Evolutionary conservation across 2,797 vertebrate genomes (phyloP).

Genomic region (Rhabdomys pumilio): DNA sequence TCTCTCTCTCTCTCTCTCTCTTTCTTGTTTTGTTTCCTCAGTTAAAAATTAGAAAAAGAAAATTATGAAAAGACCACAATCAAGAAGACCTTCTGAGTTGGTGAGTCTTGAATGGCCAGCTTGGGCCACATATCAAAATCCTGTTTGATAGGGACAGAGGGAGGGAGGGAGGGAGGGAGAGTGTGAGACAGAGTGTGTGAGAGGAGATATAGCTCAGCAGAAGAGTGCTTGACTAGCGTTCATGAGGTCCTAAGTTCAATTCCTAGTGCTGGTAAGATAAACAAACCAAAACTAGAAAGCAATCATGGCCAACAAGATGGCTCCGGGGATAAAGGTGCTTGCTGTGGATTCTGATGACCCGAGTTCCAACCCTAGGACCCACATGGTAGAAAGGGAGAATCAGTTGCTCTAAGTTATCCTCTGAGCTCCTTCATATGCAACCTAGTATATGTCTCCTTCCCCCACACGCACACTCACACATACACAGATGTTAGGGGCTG

Average conservation of each 20-base stretch:
- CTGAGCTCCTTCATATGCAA: background rate
- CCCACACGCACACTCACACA: background rate
- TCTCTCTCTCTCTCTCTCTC: background rate
- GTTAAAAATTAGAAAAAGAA: background rate
- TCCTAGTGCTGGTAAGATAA: background rate
- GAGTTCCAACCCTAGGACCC: background rate
- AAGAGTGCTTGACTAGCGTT: background rate
- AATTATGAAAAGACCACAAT: constrained; percentile 9
- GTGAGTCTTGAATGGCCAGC: background rate
- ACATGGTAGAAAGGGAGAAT: background rate
- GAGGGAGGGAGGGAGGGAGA: no score
- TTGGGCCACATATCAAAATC: background rate
- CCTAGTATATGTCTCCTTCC: background rate
- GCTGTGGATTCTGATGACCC: background rate
- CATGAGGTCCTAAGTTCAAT: background rate
- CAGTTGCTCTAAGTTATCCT: constrained; percentile 1
- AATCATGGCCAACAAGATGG: background rate
- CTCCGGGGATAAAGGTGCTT: background rate
- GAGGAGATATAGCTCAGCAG: background rate
- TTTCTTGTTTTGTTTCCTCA: background rate
- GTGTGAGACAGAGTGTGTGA: background rate
- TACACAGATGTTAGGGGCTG: background rate
- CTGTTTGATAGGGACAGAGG: background rate
- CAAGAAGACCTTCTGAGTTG: background rate
- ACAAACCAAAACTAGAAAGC: background rate